These are phyloP conservation scores for Lepidostoma basale DNA, from an alignment of 1,140 invertebrate genomes.

Conservation along the genomic window DNA sequence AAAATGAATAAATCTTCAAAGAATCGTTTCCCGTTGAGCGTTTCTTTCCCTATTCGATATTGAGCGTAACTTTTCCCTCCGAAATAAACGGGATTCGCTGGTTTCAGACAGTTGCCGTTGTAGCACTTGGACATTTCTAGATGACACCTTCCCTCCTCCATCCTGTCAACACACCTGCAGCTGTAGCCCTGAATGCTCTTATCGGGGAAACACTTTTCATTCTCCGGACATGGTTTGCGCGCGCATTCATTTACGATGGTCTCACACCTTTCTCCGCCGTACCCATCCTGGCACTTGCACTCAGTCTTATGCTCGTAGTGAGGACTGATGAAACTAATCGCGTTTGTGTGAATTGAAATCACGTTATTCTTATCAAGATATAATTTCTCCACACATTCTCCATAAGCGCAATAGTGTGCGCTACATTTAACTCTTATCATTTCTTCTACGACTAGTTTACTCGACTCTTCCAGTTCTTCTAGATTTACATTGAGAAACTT, in stretches of 20 bases:
- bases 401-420: slow-evolving; percentile 73
- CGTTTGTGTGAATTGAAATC: slow-evolving; percentile 72
- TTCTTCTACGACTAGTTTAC: slow-evolving; percentile 75
- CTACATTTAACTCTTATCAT: slow-evolving; percentile 76
- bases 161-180: slow-evolving; percentile 79
- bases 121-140: slow-evolving; percentile 70
- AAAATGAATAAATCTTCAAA: slow-evolving; percentile 80
- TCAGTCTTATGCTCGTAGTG: slow-evolving; percentile 74
- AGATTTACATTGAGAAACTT: slow-evolving; percentile 69
- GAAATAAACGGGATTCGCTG: slow-evolving; percentile 78
- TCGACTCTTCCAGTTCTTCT: slow-evolving; percentile 71
- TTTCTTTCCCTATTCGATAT: slow-evolving; percentile 72
- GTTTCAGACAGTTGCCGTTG: slow-evolving; percentile 69
- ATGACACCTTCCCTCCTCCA: slow-evolving; percentile 70
- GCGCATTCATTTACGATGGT: slow-evolving; percentile 79
- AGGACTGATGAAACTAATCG: slow-evolving; percentile 81
- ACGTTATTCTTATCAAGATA: slow-evolving; percentile 70
- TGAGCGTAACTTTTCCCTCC: slow-evolving; percentile 84
- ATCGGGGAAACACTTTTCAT: slow-evolving; percentile 75
- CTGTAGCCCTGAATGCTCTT: slow-evolving; percentile 74
- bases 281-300: slow-evolving; percentile 83
- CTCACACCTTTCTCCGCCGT: slow-evolving; percentile 70
- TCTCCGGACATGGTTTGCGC: slow-evolving; percentile 71
- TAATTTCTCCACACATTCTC: slow-evolving; percentile 78
- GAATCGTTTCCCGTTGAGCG: slow-evolving; percentile 53